These are phyloP conservation scores for Sweltsa coloradensis DNA, from an alignment of 1,140 invertebrate genomes.

Conservation along the genomic window DNA sequence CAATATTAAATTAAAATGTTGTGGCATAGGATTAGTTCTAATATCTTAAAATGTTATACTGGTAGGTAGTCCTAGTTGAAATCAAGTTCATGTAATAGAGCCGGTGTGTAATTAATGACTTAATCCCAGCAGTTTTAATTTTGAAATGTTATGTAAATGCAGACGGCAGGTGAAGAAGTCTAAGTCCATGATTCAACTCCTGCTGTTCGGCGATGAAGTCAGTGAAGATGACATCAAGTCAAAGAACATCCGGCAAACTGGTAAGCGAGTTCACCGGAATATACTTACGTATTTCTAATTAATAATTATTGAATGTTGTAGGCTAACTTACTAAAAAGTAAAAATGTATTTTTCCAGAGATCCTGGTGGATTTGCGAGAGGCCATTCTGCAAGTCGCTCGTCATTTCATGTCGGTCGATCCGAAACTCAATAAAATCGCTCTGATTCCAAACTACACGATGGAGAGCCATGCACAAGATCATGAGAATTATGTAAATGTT, in stretches of 20 bases:
- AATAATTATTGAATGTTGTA: neutral
- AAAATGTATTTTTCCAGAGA: constrained; percentile 42
- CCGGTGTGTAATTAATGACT: neutral
- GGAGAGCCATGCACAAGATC: constrained; percentile 89
- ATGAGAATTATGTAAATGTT: constrained; percentile 87
- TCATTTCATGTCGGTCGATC: constrained; percentile 76
- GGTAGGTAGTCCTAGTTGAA: too few species aligned
- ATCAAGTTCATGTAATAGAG: neutral
- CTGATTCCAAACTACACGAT: constrained; percentile 88
- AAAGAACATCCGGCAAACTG: constrained; percentile 93
- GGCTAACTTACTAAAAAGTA: neutral
- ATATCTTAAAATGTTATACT: neutral
- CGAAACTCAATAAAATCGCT: constrained; percentile 54
- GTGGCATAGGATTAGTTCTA: neutral
- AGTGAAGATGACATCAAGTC: constrained; percentile 75
- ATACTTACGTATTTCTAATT: neutral
- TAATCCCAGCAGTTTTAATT: constrained; percentile 6
- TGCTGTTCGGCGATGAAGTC: constrained; percentile 68
- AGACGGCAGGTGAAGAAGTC: constrained; percentile 80
- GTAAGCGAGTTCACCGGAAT: constrained; percentile 27
- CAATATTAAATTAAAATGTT: too few species aligned
- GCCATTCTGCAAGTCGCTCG: constrained; percentile 79
- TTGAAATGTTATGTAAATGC: constrained; percentile 18
- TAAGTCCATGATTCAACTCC: constrained; percentile 80
- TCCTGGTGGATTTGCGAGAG: constrained; percentile 91